Evolutionary conservation across 2,113 vertebrate genomes (phyloP).

Genomic region (Echinops telfairi): DNA sequence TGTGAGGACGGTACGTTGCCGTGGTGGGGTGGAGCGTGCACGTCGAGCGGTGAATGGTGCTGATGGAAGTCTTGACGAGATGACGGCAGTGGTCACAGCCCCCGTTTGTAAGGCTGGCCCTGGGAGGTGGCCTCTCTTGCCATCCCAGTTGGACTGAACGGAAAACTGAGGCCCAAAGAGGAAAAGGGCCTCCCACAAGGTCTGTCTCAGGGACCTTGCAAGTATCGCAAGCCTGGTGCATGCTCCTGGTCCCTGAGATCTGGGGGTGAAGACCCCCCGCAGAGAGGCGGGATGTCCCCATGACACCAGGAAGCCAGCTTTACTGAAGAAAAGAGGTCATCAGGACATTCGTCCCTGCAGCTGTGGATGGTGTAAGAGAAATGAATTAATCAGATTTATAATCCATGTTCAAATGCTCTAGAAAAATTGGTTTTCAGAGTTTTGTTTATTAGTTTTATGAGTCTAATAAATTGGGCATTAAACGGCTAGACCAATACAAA

Average conservation of each 20-base stretch:
- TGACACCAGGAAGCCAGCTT: not conserved
- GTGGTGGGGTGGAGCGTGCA: rapidly evolving
- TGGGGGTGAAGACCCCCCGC: no score
- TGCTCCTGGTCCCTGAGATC: not conserved
- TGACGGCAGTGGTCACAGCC: rapidly evolving
- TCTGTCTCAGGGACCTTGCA: not conserved
- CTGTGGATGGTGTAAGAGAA: not conserved
- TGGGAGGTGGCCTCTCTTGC: not conserved
- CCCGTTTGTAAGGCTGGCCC: not conserved
- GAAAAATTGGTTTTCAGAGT: slow-evolving; percentile 45
- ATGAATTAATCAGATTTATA: not conserved
- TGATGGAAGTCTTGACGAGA: rapidly evolving
- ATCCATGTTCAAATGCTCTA: slow-evolving; percentile 1
- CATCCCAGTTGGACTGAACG: not conserved
- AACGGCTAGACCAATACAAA: slow-evolving; percentile 40
- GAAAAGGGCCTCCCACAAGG: not conserved
- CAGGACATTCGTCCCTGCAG: not conserved
- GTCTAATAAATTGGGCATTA: slow-evolving; percentile 66
- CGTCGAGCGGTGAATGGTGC: not conserved
- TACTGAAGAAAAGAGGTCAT: not conserved
- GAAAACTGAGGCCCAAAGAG: not conserved
- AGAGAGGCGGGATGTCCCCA: not conserved
- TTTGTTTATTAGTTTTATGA: slow-evolving; percentile 55
- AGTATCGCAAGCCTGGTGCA: not conserved
- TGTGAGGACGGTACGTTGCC: not conserved